Base-by-base conservation (phyloP, 2,888 invertebrate genomes). In the Bellardia pandia region DNA sequence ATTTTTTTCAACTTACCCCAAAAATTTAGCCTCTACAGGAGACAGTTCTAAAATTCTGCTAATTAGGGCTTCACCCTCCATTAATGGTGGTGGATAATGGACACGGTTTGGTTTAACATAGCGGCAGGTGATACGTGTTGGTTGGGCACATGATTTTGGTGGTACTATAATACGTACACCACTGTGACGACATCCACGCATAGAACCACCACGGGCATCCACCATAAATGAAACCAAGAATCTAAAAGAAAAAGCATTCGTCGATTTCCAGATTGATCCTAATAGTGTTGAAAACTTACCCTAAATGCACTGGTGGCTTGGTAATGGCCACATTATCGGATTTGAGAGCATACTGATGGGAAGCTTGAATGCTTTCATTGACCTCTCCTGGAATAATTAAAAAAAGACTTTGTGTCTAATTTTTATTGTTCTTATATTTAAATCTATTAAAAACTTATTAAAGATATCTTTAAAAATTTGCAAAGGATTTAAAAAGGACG, bases 141-240 rank as follows among this genome's bases (percentile, higher is more conserved):
- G 99, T 93, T 98, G 98, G 0, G 98, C 96, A 87, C 99, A 99
- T 90, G 98, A 97, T 88, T 98, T 96, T 0, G 99, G 99, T 23
- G 99, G 99, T 60, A 99, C 98, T 90, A 99, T 98, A 89, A 99
- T 96, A 58, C 99, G 95, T 9, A 99, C 98, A 1, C 99, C 99
- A 42, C 98, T 98, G 92, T 99, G 99, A 7, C 99, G 96, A 93
- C 99, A 99, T 23, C 99, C 99, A 90, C 98, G 96, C 99, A 99
- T 99, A 30, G 99, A 98, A 8, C 99, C 99, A 30, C 99, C 99
- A 16, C 99, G 96, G 0, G 99, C 99, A 93, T 99, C 99, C 90
- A 99, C 99, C 95, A 99, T 96, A 94, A 99, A 99, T 90, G 99
- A 99, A 91, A 99, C 99, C 94, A 99, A 95, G 95, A 99, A 99